Conservation (phyloP, 2,888 invertebrate genomes). For the Euzetes globulus region DNA sequence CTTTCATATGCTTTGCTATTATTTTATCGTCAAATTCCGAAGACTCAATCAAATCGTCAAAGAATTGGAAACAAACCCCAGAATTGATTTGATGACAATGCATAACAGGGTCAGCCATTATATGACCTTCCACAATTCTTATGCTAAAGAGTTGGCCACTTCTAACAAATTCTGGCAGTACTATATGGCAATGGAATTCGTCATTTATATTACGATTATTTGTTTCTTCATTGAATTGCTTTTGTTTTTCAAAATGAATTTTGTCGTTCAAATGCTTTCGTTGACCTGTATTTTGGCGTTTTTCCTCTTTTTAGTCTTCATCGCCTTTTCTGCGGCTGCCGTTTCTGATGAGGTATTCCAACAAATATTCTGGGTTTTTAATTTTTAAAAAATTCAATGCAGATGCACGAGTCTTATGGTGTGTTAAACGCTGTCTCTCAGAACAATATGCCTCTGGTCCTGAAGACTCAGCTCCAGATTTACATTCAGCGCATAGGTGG, state of each 20-base stretch:
- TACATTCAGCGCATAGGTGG: constrained; percentile 11
- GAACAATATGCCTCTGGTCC: constrained; percentile 10
- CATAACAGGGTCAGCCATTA: not conserved
- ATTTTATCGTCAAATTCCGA: constrained; percentile 15
- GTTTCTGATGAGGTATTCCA: constrained; percentile 6
- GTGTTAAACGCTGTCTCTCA: not conserved
- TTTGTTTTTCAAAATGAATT: not conserved
- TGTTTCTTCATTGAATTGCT: not conserved
- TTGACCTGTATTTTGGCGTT: not conserved
- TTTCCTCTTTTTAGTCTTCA: not conserved
- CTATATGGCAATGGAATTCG: not conserved
- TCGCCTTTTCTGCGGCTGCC: not conserved
- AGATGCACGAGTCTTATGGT: not conserved
- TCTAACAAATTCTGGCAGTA: constrained; percentile 9
- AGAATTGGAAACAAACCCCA: not conserved
- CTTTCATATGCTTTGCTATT: constrained; percentile 15
- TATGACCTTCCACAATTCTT: not conserved
- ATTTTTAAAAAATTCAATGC: not conserved
- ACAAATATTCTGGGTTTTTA: too few species aligned
- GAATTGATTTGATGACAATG: not conserved
- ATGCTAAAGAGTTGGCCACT: not conserved
- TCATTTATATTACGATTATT: not conserved
- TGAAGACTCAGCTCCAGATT: constrained; percentile 20
- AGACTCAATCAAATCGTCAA: not conserved
- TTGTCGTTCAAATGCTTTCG: not conserved